Percentiles rank a stretch among this genome's conserved stretches.
These are phyloP conservation scores for Macrocentrus cingulum DNA, from an alignment of 1,140 invertebrate genomes.

Conservation along the genomic window DNA sequence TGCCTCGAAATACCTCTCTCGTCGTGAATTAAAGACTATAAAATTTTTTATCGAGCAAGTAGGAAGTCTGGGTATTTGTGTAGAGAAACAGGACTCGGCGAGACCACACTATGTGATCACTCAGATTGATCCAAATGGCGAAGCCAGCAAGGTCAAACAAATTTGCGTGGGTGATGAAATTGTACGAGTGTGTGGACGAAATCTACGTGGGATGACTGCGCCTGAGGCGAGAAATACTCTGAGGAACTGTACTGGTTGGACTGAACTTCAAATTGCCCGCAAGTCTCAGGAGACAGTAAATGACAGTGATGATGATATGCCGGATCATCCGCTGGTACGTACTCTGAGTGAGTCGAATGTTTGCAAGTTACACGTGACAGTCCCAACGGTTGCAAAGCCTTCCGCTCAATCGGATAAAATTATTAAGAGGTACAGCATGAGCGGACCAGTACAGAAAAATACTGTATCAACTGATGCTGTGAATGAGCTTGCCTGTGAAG, in stretches of 20 bases:
- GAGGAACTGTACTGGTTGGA: slow-evolving; percentile 45
- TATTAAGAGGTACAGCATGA: not conserved
- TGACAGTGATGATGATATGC: slow-evolving; percentile 37
- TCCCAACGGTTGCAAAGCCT: not conserved
- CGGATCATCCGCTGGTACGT: slow-evolving; percentile 38
- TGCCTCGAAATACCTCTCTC: slow-evolving; percentile 30
- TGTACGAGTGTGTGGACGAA: slow-evolving; percentile 67
- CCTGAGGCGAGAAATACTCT: slow-evolving; percentile 65
- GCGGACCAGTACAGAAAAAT: not conserved
- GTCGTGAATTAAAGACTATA: slow-evolving; percentile 46
- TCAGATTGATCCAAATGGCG: slow-evolving; percentile 41
- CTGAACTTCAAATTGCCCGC: slow-evolving; percentile 46
- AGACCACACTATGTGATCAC: slow-evolving; percentile 49
- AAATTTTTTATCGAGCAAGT: slow-evolving; percentile 37
- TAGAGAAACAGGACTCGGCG: slow-evolving; percentile 45
- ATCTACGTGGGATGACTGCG: slow-evolving; percentile 65
- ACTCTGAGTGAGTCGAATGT: slow-evolving; percentile 44
- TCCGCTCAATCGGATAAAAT: not conserved
- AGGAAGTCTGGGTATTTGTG: slow-evolving; percentile 41
- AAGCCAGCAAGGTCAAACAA: slow-evolving; percentile 42
- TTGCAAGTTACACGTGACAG: slow-evolving; percentile 37
- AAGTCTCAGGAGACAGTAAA: slow-evolving; percentile 35
- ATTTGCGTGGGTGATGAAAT: slow-evolving; percentile 68
- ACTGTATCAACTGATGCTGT: not conserved
- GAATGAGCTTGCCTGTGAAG: not conserved